These are phyloP conservation scores for Cnemophilus loriae DNA, from an alignment of 2,113 vertebrate genomes.

Conservation along the genomic window DNA sequence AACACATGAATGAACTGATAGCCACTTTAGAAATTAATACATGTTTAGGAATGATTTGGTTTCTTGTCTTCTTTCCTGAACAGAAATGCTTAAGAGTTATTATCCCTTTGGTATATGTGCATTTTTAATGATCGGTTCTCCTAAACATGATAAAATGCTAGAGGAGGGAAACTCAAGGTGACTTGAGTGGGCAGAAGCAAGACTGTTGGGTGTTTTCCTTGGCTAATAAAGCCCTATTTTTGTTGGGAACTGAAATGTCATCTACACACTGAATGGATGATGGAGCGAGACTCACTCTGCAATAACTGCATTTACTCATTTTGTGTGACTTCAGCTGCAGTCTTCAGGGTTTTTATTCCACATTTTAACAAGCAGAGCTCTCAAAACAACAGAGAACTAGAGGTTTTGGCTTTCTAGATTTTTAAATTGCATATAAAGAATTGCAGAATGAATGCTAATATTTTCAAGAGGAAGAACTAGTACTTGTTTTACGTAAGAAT, in stretches of 20 bases:
- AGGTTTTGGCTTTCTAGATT: not conserved
- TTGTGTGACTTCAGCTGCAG: not conserved
- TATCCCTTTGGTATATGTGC: not conserved
- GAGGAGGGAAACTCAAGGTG: not conserved
- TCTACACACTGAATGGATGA: not conserved
- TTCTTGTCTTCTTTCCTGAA: not conserved
- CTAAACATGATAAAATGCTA: not conserved
- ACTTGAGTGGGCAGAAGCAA: not conserved
- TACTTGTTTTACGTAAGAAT: accelerated
- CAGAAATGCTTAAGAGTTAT: not conserved
- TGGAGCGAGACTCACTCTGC: not conserved
- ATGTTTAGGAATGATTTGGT: not conserved
- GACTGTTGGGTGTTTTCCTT: not conserved
- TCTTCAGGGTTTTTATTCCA: not conserved
- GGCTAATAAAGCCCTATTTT: not conserved
- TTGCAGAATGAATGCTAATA: not conserved
- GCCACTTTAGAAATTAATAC: not conserved
- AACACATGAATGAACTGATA: not conserved
- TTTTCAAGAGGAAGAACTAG: not conserved
- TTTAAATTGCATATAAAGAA: not conserved
- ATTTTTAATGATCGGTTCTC: not conserved
- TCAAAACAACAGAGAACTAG: not conserved
- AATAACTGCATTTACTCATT: not conserved
- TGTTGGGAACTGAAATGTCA: not conserved
- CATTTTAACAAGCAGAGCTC: not conserved